These are phyloP conservation scores for Calyptommatus sinebrachiatus DNA, from an alignment of 2,113 vertebrate species.

Conservation along the genomic window DNA sequence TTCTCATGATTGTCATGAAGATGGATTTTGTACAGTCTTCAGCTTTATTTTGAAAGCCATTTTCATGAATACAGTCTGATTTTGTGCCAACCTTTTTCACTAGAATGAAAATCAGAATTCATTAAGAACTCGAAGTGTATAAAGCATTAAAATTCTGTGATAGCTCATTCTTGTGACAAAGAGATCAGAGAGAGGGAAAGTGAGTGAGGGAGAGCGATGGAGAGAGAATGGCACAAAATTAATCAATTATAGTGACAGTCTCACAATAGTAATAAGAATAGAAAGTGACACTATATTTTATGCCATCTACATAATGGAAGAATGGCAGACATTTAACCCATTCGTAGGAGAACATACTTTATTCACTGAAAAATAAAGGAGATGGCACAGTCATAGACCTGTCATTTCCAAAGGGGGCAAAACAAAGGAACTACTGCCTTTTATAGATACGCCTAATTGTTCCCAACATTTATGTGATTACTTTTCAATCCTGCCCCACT, in stretches of 20 bases:
- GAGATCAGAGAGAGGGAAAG: constrained; percentile 48
- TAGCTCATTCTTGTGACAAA: constrained; percentile 63
- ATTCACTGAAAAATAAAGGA: constrained; percentile 11
- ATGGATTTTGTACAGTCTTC: constrained; percentile 58
- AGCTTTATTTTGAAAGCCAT: constrained; percentile 57
- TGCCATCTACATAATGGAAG: constrained; percentile 55
- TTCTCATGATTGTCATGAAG: constrained; percentile 62
- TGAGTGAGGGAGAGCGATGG: constrained; percentile 37
- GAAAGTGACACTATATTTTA: constrained; percentile 55
- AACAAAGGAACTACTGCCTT: not conserved
- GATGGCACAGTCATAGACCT: not conserved
- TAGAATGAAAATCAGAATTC: constrained; percentile 59
- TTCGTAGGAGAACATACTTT: constrained; percentile 29
- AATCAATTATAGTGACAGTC: constrained; percentile 65
- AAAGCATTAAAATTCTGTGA: constrained; percentile 62
- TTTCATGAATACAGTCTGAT: constrained; percentile 66
- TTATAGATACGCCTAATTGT: not conserved
- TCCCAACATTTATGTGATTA: not conserved
- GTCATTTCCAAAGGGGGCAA: not conserved
- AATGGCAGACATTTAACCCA: constrained; percentile 56
- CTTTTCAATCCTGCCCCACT: not conserved
- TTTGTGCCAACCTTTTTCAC: constrained; percentile 65
- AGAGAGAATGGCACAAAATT: constrained; percentile 63
- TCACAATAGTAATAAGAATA: constrained; percentile 59
- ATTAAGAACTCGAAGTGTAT: constrained; percentile 61